Evolutionary conservation across 2,888 invertebrate species (phyloP).

Genomic region (Acrobasis consociella): DNA sequence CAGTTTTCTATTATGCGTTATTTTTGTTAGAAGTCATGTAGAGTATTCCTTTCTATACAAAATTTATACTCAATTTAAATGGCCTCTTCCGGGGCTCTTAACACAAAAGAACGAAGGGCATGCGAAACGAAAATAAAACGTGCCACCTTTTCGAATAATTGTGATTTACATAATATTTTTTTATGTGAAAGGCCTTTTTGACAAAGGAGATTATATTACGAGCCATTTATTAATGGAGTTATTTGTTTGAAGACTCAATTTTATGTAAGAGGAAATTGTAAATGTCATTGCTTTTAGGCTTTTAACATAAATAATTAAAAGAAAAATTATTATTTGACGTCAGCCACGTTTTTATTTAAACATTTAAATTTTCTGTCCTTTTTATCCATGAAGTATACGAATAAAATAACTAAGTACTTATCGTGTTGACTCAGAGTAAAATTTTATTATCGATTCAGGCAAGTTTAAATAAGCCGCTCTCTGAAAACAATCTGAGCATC

Average conservation of each 20-base stretch:
- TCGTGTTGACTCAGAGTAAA: too few species aligned
- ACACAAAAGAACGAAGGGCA: conserved; percentile 58
- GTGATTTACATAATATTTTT: conserved; percentile 58
- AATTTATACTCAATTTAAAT: conserved; percentile 61
- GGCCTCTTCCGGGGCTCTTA: conserved; percentile 54
- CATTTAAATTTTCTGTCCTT: too few species aligned
- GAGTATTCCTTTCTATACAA: conserved; percentile 66
- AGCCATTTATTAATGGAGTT: conserved; percentile 16
- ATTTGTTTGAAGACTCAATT: neutral
- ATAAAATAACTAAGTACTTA: too few species aligned
- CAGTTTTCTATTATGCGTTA: conserved; percentile 44
- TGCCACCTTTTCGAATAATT: conserved; percentile 56
- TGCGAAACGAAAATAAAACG: conserved; percentile 62
- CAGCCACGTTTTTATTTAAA: too few species aligned
- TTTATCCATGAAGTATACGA: too few species aligned
- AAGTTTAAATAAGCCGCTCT: too few species aligned
- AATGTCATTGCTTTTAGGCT: conserved; percentile 47
- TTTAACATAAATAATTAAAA: neutral
- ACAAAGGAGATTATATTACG: conserved; percentile 1
- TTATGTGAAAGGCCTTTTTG: conserved; percentile 37
- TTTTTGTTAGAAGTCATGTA: conserved; percentile 51
- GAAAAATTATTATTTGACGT: neutral
- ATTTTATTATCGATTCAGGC: too few species aligned
- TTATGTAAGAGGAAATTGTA: conserved; percentile 42
- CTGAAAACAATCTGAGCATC: too few species aligned